A percentile compares a stretch with the other conserved stretches of the same genome.
Evolutionary conservation across 2,888 invertebrate genomes (phyloP).

Genomic region (Archips xylosteana): DNA sequence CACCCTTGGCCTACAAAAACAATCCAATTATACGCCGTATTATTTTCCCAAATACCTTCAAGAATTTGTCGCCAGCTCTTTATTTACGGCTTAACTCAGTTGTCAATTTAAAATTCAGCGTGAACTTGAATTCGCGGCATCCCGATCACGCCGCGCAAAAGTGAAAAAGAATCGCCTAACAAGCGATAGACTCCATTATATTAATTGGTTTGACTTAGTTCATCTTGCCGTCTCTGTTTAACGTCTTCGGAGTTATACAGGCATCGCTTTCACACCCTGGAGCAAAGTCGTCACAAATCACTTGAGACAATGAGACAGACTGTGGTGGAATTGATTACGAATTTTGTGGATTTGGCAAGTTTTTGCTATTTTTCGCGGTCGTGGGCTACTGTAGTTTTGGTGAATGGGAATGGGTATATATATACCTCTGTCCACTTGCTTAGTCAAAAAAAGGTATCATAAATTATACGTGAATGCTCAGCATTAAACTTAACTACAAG

Average conservation of each 20-base stretch:
- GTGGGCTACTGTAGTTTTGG: not conserved
- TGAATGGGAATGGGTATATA: not conserved
- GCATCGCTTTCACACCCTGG: slow-evolving; percentile 51
- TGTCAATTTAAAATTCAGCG: slow-evolving; percentile 72
- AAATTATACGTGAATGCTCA: no score
- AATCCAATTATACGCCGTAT: slow-evolving; percentile 19
- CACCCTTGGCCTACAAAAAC: not conserved
- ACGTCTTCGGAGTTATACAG: slow-evolving; percentile 45
- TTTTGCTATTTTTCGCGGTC: slow-evolving; percentile 30
- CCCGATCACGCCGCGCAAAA: slow-evolving; percentile 63
- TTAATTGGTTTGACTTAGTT: slow-evolving; percentile 63
- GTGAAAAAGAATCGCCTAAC: slow-evolving; percentile 64
- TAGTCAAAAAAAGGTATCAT: no score
- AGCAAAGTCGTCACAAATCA: slow-evolving; percentile 70
- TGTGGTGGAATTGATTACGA: slow-evolving; percentile 47
- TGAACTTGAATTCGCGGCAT: slow-evolving; percentile 70
- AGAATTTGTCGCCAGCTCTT: slow-evolving; percentile 37
- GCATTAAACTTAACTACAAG: no score
- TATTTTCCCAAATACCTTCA: slow-evolving; percentile 26
- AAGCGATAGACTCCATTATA: slow-evolving; percentile 71
- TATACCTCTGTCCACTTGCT: no score
- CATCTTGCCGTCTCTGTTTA: slow-evolving; percentile 52
- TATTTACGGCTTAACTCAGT: slow-evolving; percentile 55
- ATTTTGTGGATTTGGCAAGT: slow-evolving; percentile 44
- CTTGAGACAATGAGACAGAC: slow-evolving; percentile 73